Percentiles rank a stretch among this genome's conserved stretches.
Conservation (phyloP, 2,113 vertebrate genomes). For the Xenopus laevis region DNA sequence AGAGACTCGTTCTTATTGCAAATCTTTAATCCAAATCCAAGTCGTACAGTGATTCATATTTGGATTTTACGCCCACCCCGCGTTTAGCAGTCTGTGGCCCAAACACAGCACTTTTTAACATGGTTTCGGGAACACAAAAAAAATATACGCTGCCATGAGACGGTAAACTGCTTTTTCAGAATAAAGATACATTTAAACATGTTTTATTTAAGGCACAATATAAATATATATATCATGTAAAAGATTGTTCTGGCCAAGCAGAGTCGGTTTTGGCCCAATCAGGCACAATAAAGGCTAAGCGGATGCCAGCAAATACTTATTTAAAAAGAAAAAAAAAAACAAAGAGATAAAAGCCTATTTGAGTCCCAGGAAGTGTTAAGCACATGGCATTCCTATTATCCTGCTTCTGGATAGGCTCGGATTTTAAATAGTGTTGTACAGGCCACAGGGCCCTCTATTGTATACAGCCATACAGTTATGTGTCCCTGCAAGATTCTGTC, state of each 20-base stretch:
- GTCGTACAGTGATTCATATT: constrained; percentile 47
- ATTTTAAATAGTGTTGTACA: too few species aligned
- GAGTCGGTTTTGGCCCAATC: background rate
- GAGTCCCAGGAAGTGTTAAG: too few species aligned
- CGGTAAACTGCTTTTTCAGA: constrained; percentile 42
- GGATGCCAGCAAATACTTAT: background rate
- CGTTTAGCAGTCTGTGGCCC: constrained; percentile 6
- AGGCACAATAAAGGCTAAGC: background rate
- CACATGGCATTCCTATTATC: too few species aligned
- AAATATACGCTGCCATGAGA: background rate
- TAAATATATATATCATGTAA: constrained; percentile 61
- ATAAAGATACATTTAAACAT: constrained; percentile 51
- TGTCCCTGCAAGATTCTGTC: too few species aligned
- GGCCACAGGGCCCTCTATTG: too few species aligned
- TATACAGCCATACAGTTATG: too few species aligned
- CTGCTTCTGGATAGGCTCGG: too few species aligned
- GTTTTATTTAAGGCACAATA: constrained; percentile 77
- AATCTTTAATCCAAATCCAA: constrained; percentile 46
- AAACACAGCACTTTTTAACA: constrained; percentile 48
- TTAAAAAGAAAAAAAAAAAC: background rate
- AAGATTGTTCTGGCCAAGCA: constrained; percentile 41
- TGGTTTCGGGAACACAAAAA: constrained; percentile 44
- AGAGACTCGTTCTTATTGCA: constrained; percentile 40
- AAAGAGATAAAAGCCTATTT: background rate
- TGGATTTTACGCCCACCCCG: constrained; percentile 26